Evolutionary conservation across 2,113 vertebrate species (phyloP), one percentile per base, ranked within the genome.

Genomic region (Tychaedon coryphoeus): DNA sequence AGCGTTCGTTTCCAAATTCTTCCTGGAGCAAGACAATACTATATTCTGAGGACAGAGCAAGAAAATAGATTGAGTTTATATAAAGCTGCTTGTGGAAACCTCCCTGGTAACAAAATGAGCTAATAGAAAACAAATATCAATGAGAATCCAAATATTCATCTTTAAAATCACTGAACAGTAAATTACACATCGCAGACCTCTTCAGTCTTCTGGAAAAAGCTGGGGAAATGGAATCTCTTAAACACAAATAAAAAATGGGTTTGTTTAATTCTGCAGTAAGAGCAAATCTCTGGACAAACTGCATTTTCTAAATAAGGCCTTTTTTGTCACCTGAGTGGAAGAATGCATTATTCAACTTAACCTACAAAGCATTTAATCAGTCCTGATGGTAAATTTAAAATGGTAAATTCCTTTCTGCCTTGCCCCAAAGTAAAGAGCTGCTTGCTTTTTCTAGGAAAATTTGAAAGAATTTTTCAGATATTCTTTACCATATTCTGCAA

Each of bases 51-150:
- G 65, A 90, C 57, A 88, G 82, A 83, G 80, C 40, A 84, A 88
- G 69, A 90, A 96, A 95, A 48, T 57, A 67, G 72, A 78, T 34
- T 3, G 4, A 74, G 48, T 86, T 94, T 92, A 78, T 84, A 67
- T 84, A 86, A 94, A 94, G 40, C 76, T 71, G 48, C 48, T 53
- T 67, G 88, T 92, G 90, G 86, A 88, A 96, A 94, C 36, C 71
- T 86, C 79, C 88, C 51, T 3, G 10, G 67, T 90, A 90, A 90
- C 56, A 84, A 94, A 95, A 86, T 34, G 50, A 93, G 51, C 72
- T 77, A 92, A 86, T 90, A 95, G 94, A 86, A 95, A 82, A 62
- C 26, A 94, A 81, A 45, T 96, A 96, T 95, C 75, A 88, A 48
- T 88, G 61, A 88, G 64, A 77, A 91, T 92, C 72, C 72, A 94